A percentile compares a stretch with the other conserved stretches of the same genome.
Conservation (phyloP, 2,888 invertebrate genomes). For the Mylabris sibirica region DNA sequence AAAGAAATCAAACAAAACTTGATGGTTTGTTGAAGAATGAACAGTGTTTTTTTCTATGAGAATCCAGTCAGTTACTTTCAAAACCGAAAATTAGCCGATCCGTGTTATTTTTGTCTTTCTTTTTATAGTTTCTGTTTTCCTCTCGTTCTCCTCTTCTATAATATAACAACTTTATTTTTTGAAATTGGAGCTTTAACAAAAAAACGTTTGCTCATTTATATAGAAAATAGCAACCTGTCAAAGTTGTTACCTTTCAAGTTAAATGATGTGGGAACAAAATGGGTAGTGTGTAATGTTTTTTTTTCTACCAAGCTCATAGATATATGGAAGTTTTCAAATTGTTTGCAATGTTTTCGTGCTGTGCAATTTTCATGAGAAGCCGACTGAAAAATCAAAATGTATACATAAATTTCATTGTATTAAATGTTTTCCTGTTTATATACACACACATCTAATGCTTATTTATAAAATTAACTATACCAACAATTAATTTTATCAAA, state of each 20-base stretch:
- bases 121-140: background rate
- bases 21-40: constrained; percentile 11
- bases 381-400: constrained; percentile 1
- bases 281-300: constrained; percentile 16
- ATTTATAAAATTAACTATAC: no score
- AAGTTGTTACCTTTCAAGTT: constrained; percentile 19
- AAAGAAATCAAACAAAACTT: constrained; percentile 15
- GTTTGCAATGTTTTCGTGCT: background rate
- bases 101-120: background rate
- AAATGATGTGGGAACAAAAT: constrained; percentile 17
- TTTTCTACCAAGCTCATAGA: background rate
- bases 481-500: background rate
- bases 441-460: no score
- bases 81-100: background rate
- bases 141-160: background rate
- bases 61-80: constrained; percentile 7
- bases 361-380: constrained; percentile 10
- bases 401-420: background rate
- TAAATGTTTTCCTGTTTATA: no score
- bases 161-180: background rate
- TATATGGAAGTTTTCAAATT: constrained; percentile 10
- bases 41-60: constrained; percentile 6
- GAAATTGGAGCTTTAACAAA: background rate
- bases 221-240: constrained; percentile 16
- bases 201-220: constrained; percentile 18